Conservation (phyloP, 2,797 vertebrate species). For the Alfaro cultratus region DNA sequence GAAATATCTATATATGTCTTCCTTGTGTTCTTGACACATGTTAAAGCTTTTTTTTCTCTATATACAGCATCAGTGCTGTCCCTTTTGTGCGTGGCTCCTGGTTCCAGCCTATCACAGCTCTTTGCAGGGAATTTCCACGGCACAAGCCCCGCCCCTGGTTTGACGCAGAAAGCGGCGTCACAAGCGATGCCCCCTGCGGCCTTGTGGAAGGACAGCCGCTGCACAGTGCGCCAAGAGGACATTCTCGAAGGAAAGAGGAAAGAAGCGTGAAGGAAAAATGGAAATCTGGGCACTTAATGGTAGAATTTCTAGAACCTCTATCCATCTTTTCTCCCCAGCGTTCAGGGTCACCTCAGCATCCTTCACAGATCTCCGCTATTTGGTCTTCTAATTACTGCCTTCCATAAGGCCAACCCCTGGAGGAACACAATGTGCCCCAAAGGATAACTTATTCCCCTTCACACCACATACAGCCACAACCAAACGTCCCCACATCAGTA, state of each 20-base stretch:
- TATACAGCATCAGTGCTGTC: conserved; percentile 35
- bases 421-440: conserved; percentile 15
- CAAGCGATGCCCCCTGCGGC: conserved; percentile 69
- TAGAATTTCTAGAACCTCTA: neutral
- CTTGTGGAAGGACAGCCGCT: conserved; percentile 69
- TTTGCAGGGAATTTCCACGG: conserved; percentile 82
- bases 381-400: neutral
- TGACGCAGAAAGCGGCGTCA: conserved; percentile 77
- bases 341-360: conserved; percentile 56
- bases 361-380: conserved; percentile 20
- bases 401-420: neutral
- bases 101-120: conserved; percentile 71
- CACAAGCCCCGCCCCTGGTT: conserved; percentile 74
- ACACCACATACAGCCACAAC: neutral
- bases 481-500: conserved; percentile 43
- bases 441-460: conserved; percentile 15
- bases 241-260: conserved; percentile 9
- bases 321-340: neutral
- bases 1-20: conserved; percentile 18
- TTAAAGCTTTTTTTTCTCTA: conserved; percentile 1
- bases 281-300: neutral
- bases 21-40: conserved; percentile 36
- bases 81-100: conserved; percentile 46
- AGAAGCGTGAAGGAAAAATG: neutral
- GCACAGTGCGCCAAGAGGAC: conserved; percentile 43